Evolutionary conservation across 2,113 vertebrate genomes (phyloP).

Genomic region (Salminus brasiliensis): DNA sequence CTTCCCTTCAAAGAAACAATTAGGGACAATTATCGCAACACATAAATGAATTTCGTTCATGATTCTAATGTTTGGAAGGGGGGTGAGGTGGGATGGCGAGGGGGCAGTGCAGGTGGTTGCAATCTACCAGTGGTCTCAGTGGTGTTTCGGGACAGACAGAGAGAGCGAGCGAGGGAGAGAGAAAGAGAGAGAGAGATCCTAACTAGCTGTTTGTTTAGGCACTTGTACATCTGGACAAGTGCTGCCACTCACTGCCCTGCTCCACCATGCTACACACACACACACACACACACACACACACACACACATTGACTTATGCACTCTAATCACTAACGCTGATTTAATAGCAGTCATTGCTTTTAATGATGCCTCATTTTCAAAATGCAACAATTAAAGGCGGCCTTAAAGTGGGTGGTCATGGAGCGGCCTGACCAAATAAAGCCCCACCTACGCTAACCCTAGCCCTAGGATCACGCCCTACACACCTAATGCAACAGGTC

Average conservation of each 20-base stretch:
- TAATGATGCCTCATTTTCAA: constrained; percentile 76
- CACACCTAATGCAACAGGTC: constrained; percentile 30
- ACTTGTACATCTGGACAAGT: constrained; percentile 72
- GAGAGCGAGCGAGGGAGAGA: constrained; percentile 12
- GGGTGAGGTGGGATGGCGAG: constrained; percentile 36
- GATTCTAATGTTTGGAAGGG: constrained; percentile 71
- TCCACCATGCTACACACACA: constrained; percentile 38
- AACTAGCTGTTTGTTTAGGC: constrained; percentile 75
- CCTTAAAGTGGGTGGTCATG: constrained; percentile 70
- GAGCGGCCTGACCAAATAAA: constrained; percentile 70
- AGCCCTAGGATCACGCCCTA: constrained; percentile 20
- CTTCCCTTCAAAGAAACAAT: constrained; percentile 80
- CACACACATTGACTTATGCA: constrained; percentile 29
- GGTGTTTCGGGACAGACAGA: constrained; percentile 57
- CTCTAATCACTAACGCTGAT: constrained; percentile 43
- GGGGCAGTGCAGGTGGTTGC: constrained; percentile 76
- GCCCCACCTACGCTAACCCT: constrained; percentile 41
- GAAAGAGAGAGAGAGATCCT: constrained; percentile 48
- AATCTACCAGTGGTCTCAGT: constrained; percentile 68
- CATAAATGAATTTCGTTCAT: constrained; percentile 81
- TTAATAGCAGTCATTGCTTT: constrained; percentile 79
- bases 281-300: constrained; percentile 34
- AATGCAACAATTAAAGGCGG: constrained; percentile 70
- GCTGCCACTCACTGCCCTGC: constrained; percentile 38
- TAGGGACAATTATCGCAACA: constrained; percentile 78